phyloP scores from a whole-genome alignment of 53 echinoderm and acorn worm genomes.

The Luidia sarsii region DNA sequence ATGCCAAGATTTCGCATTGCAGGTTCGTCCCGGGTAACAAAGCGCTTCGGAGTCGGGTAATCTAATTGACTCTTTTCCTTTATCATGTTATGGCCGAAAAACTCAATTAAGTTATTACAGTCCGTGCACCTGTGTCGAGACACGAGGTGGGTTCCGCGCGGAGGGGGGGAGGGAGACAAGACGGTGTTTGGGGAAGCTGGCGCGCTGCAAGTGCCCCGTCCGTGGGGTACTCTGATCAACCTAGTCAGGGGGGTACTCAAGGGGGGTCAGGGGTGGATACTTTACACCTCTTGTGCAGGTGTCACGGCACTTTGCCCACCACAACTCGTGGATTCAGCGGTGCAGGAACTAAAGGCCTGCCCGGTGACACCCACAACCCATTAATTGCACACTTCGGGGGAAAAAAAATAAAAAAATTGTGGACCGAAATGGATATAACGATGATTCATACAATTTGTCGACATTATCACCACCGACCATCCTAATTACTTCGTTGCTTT shows the following conservation, averaged over 20 bases:
- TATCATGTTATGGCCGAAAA: slow-evolving; percentile 74
- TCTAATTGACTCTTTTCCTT: slow-evolving; percentile 83
- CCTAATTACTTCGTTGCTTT: too few species aligned
- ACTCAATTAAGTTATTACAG: slow-evolving; percentile 84
- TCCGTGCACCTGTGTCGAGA: slow-evolving; percentile 74
- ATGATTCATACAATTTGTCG: too few species aligned
- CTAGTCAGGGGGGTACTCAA: not conserved
- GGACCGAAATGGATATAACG: too few species aligned
- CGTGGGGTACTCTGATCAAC: slow-evolving; percentile 4
- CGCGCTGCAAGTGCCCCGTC: not conserved
- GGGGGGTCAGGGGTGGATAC: not conserved
- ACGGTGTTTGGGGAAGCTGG: not conserved
- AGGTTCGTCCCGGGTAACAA: slow-evolving; percentile 37
- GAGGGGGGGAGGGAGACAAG: not conserved
- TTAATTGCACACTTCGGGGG: too few species aligned
- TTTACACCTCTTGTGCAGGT: not conserved
- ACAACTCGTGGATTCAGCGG: too few species aligned
- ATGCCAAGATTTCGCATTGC: slow-evolving; percentile 8
- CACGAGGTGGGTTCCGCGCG: slow-evolving; percentile 32
- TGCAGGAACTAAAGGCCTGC: too few species aligned
- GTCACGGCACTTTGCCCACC: not conserved
- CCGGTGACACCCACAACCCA: too few species aligned
- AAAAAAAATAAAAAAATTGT: too few species aligned
- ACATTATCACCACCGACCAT: too few species aligned
- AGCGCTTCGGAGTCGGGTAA: slow-evolving; percentile 66